Evolutionary conservation across 2,888 invertebrate genomes (phyloP).

Genomic region (Monopis laevigella): DNA sequence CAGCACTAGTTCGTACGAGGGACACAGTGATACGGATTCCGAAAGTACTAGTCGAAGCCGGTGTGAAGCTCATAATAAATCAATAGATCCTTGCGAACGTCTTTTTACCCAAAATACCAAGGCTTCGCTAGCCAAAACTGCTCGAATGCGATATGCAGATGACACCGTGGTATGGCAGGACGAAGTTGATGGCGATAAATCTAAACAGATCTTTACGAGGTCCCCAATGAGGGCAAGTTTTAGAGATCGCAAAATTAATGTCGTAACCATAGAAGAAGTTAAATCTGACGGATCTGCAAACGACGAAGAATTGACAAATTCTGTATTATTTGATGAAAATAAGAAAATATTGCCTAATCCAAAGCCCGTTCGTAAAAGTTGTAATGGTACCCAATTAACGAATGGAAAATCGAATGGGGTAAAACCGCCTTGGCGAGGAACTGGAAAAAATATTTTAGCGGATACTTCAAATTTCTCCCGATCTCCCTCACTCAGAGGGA

Average conservation of each 20-base stretch:
- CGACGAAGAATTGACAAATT: constrained; percentile 44
- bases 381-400: constrained; percentile 26
- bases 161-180: constrained; percentile 48
- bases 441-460: constrained; percentile 38
- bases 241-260: constrained; percentile 51
- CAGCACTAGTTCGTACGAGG: constrained; percentile 72
- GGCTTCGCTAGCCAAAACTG: constrained; percentile 69
- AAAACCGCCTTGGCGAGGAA: constrained; percentile 59
- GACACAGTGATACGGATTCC: constrained; percentile 73
- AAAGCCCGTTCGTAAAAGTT: constrained; percentile 37
- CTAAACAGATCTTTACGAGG: constrained; percentile 42
- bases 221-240: constrained; percentile 49
- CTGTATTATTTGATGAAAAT: constrained; percentile 48
- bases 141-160: constrained; percentile 67
- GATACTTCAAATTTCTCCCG: constrained; percentile 39
- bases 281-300: constrained; percentile 50
- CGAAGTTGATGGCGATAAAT: constrained; percentile 54
- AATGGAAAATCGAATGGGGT: constrained; percentile 44
- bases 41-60: constrained; percentile 57
- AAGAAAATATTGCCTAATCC: constrained; percentile 33
- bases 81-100: constrained; percentile 51
- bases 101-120: constrained; percentile 67
- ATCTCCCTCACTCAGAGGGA: constrained; percentile 48
- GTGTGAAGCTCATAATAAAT: constrained; percentile 34
- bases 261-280: constrained; percentile 59